Base-by-base conservation (phyloP, 2,113 vertebrate species). In the Polypterus bichir region DNA sequence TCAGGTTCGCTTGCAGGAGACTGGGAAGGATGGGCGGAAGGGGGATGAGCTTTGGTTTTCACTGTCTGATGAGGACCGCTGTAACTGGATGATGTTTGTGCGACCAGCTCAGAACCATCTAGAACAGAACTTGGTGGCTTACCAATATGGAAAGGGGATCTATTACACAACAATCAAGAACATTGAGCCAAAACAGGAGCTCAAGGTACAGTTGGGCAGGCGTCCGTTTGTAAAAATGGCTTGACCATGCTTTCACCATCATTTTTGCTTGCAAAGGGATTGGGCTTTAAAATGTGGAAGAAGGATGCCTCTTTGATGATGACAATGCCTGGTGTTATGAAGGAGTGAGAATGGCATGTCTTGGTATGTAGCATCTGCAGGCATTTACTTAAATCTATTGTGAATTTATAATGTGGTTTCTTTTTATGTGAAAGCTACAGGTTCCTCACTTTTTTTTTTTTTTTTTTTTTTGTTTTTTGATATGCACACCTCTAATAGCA, bases 1-100 rank as follows among this genome's bases (percentile, higher is more conserved):
- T 4, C 62, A 98, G 96, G 81, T 97, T 64, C 91, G 89, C 65
- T 76, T 90, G 70, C 77, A 92, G 77, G 89, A 82, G 73, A 81
- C 77, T 66, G 90, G 74, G 78, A 94, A 85, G 80, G 80, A 89
- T 7, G 76, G 74, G 27, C 86, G 88, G 48, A 83, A 88, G 64
- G 82, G 87, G 1, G 86, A 91, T 5, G 91, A 94, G 67, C 71
- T 91, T 9, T 99, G 96, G 96, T 79, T 98, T 71, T 92, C 98
- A 69, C 79, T 99, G 47, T 94, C 93, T 0, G 93, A 97, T 1
- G 95, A 98, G 74, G 90, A 92, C 63, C 85, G 87, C 54, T 97
- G 94, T 72, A 99, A 99, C 76, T 99, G 96, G 96, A 90, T 94
- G 90, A 99, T 99, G 96, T 98, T 99, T 68, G 93, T 98, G 5